Base-by-base conservation (phyloP, 2,113 vertebrate genomes). In the Corythaixoides concolor region DNA sequence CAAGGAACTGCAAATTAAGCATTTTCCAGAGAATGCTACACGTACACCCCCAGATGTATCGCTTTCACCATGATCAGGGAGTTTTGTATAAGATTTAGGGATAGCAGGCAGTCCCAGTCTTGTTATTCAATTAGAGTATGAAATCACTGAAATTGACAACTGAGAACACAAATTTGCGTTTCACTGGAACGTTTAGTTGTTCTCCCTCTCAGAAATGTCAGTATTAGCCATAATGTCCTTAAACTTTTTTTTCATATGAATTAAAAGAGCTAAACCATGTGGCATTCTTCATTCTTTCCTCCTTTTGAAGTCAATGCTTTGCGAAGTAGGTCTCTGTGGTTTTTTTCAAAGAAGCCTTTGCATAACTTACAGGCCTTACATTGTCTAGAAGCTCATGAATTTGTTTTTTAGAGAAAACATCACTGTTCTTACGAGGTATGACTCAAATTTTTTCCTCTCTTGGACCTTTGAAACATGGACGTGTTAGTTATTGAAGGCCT, bases 1-100 rank as follows among this genome's bases (percentile, higher is more conserved):
- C 5, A 68, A 64, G 69, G 39, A 91, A 8, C 43, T 75, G 30
- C 62, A 68, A 24, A 77, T 86, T 20, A 73, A 53, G 37, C 63
- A 27, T 72, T 87, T 89, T 89, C 26, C 35, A 56, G 27, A 89
- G 35, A 55, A 32, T 62, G 35, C n/a, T 15, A 12, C 41, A 11
- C 3, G 0, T 87, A 26, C 6, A 3, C 9, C 15, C n/a, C 11
- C 19, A 55, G 23, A 63, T 52, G 6, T 74, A 30, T 77, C 0
- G 0, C 37, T 77, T 93, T 73, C 83, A 45, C 15, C 15, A 5
- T n/a, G 17, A 35, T 73, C 24, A 18, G 37, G 64, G 60, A 83
- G 22, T 80, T 83, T 87, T 84, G 12, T n/a, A 0, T 76, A 52
- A 69, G 37, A 59, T 89, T 78, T 47, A 47, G 50, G 33, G 58